Percentiles rank a stretch among this genome's conserved stretches.
phyloP scores from a whole-genome alignment of 2,888 invertebrate genomes.

The Xestia c-nigrum region DNA sequence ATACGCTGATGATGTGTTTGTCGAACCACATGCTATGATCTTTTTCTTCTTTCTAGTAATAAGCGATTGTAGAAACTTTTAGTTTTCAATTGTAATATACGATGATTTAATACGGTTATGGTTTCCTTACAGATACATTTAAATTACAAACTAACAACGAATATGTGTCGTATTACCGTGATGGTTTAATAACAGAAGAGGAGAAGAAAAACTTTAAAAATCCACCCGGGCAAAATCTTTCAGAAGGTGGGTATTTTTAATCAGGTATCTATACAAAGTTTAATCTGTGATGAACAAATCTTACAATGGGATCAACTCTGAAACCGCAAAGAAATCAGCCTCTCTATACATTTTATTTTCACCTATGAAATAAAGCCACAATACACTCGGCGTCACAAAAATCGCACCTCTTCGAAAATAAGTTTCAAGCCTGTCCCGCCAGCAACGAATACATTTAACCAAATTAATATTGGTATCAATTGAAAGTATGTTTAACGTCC shows the following conservation, averaged over 20 bases:
- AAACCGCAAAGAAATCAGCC: too few species aligned
- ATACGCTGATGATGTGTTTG: background rate
- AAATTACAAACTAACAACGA: background rate
- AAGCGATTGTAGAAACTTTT: background rate
- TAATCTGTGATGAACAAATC: too few species aligned
- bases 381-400: too few species aligned
- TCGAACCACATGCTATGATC: background rate
- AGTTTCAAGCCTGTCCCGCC: too few species aligned
- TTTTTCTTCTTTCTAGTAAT: background rate
- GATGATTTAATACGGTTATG: background rate
- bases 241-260: conserved; percentile 50
- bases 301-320: too few species aligned
- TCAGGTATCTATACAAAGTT: background rate
- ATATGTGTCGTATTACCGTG: background rate
- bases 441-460: too few species aligned
- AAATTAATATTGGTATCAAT: too few species aligned
- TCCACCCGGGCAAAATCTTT: conserved; percentile 46
- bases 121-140: conserved; percentile 46
- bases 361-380: too few species aligned
- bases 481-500: too few species aligned
- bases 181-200: conserved; percentile 43
- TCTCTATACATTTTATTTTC: too few species aligned
- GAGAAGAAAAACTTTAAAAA: conserved; percentile 49
- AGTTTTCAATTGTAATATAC: background rate
- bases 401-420: too few species aligned